Evolutionary conservation across 2,888 invertebrate genomes (phyloP).

Genomic region (Callosobruchus maculatus): DNA sequence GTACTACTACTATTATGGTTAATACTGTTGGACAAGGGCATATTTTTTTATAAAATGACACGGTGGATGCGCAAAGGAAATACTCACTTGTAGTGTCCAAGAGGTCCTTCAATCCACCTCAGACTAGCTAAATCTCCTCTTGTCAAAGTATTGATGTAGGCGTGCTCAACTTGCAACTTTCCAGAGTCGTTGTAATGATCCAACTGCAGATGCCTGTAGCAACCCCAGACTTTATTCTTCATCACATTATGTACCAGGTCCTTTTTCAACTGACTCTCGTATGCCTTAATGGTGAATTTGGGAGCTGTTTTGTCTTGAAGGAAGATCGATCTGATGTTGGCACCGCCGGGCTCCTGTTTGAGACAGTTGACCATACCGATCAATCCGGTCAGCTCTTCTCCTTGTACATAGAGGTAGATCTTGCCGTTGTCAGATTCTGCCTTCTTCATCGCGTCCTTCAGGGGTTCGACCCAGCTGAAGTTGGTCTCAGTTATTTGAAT

Average conservation of each 20-base stretch:
- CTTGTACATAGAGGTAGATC: slow-evolving; percentile 67
- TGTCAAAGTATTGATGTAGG: slow-evolving; percentile 88
- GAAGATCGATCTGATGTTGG: slow-evolving; percentile 68
- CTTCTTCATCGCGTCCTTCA: slow-evolving; percentile 72
- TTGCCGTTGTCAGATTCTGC: slow-evolving; percentile 59
- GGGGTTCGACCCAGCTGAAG: slow-evolving; percentile 76
- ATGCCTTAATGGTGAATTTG: slow-evolving; percentile 60
- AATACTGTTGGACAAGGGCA: too few relatives aligned
- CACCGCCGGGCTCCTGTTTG: slow-evolving; percentile 81
- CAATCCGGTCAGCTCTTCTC: slow-evolving; percentile 69
- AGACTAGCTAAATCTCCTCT: slow-evolving; percentile 92
- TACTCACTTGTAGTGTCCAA: slow-evolving; percentile 58
- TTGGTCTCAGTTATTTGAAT: slow-evolving; percentile 66
- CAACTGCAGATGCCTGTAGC: slow-evolving; percentile 75
- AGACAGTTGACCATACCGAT: slow-evolving; percentile 90
- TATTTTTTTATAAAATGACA: too few relatives aligned
- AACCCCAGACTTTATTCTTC: slow-evolving; percentile 81
- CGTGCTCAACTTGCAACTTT: slow-evolving; percentile 75
- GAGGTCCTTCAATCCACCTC: slow-evolving; percentile 88
- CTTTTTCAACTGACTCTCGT: slow-evolving; percentile 60
- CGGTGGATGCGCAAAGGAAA: too few relatives aligned
- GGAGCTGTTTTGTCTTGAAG: slow-evolving; percentile 62
- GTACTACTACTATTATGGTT: too few relatives aligned
- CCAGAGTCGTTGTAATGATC: slow-evolving; percentile 48
- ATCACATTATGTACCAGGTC: slow-evolving; percentile 86